Evolutionary conservation across 2,888 invertebrate genomes (phyloP).

Genomic region (Bombylius major): DNA sequence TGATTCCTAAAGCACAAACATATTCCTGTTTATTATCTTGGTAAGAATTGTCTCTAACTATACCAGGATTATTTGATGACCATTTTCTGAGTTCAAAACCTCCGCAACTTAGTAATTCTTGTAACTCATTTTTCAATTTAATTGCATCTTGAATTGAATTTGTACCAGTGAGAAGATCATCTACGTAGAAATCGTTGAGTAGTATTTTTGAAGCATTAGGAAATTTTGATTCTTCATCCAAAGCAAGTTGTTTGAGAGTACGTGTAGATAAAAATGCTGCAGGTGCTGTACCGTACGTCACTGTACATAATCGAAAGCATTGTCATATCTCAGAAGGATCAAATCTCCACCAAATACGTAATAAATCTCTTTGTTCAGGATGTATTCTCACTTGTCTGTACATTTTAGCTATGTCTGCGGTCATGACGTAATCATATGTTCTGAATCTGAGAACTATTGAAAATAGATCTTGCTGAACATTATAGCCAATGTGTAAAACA

Average conservation of each 20-base stretch:
- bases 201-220: conserved; percentile 1
- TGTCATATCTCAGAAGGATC: not conserved
- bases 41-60: not conserved
- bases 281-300: not conserved
- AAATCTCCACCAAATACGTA: not conserved
- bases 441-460: not conserved
- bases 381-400: not conserved
- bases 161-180: conserved; percentile 4
- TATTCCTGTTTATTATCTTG: not conserved
- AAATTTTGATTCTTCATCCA: not conserved
- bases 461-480: not conserved
- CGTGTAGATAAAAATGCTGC: not conserved
- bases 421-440: not conserved
- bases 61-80: not conserved
- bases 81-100: conserved; percentile 4
- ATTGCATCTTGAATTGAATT: not conserved
- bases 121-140: not conserved
- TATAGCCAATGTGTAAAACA: not conserved
- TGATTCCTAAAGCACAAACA: not conserved
- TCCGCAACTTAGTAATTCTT: not conserved
- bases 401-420: conserved; percentile 5
- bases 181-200: conserved; percentile 5
- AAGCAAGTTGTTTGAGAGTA: not conserved
- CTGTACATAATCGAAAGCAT: not conserved
- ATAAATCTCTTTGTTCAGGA: not conserved